Base-by-base conservation (phyloP, 2,888 invertebrate species). In the Erebia ligea region DNA sequence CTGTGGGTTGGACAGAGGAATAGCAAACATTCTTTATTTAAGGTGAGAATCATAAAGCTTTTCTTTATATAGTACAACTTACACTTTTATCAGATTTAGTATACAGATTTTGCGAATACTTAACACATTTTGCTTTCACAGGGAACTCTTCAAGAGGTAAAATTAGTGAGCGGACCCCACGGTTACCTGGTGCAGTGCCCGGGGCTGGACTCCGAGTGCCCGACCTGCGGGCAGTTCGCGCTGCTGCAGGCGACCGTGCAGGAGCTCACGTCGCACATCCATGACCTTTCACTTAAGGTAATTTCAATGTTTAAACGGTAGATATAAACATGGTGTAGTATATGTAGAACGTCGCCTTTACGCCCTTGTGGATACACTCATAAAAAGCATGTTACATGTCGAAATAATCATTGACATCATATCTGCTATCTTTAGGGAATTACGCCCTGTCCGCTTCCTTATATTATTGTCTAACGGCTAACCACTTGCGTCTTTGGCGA, bases 1-100 rank as follows among this genome's bases (percentile, higher is more conserved):
- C 95, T 98, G 78, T 98, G 97, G 97, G 94, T 98, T 77, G 98
- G 98, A 79, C 98, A 98, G 93, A 95, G 98, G 86, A 97, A 97
- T 91, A 95, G 95, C 89, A 96, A 96, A 87, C 97, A 97, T 94
- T 97, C 96, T 86, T 94, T 96, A 85, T 98, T 97, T 92, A 97
- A 97, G 96, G 98, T 98, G 89, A 89, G 71, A 66, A 45, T n/a
- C 2, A 9, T 19, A 17, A 17, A 17, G 9, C n/a, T 34, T 2
- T 2, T 17, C 34, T 34, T 6, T 34, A 34, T 1, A 4, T 17
- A n/a, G 15, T 17, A 54, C 9, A 15, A 17, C 1, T 17, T 15
- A 52, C 8, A 3, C 1, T n/a, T 52, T 52, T 17, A 10, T 17
- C 9, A 10, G 3, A 3, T 54, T 19, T 17, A 9, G 6, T 17